Percentiles rank a stretch among this genome's conserved stretches.
Conservation (phyloP, 2,113 vertebrate species). For the Calcarius ornatus region DNA sequence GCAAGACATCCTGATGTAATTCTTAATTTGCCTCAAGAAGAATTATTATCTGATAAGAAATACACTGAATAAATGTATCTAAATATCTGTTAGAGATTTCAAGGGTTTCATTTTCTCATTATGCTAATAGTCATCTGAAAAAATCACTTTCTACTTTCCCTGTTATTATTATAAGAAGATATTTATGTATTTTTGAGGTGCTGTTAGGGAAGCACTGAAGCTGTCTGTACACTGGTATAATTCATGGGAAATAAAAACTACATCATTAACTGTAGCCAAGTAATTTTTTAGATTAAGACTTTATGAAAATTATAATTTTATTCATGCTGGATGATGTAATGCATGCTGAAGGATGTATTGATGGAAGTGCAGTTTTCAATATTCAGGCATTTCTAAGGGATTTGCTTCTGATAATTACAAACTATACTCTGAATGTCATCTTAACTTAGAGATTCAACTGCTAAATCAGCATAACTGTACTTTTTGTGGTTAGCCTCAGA, state of each 20-base stretch:
- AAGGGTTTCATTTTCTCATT: not conserved
- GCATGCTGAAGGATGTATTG: not conserved
- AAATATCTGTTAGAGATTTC: not conserved
- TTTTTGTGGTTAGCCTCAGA: not conserved
- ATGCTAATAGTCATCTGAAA: not conserved
- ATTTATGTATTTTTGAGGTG: not conserved
- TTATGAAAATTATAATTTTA: not conserved
- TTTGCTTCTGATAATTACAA: not conserved
- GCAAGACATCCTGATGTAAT: not conserved
- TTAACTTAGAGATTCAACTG: not conserved
- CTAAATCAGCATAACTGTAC: not conserved
- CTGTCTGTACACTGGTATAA: not conserved
- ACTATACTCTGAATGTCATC: not conserved
- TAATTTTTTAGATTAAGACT: not conserved
- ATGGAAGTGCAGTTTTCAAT: not conserved
- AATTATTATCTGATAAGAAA: not conserved
- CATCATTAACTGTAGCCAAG: not conserved
- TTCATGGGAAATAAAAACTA: not conserved
- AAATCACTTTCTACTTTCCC: not conserved
- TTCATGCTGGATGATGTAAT: not conserved
- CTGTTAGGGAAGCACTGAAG: not conserved
- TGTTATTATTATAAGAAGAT: not conserved
- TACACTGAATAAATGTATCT: not conserved
- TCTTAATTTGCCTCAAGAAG: not conserved
- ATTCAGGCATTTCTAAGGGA: not conserved